Base-by-base conservation (phyloP, 2,888 invertebrate species). In the Helleia helle region DNA sequence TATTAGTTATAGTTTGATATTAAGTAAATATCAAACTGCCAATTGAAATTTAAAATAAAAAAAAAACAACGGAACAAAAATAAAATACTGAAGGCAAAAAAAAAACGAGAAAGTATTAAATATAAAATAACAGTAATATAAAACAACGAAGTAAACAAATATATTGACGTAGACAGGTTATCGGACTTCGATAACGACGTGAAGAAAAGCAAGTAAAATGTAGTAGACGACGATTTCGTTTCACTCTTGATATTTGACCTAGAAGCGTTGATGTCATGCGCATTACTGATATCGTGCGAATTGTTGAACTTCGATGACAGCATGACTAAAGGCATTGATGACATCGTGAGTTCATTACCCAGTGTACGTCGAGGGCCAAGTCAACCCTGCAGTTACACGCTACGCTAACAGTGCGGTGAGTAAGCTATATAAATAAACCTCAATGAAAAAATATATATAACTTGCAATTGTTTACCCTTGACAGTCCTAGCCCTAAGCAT, bases 91-190 rank as follows among this genome's bases (percentile, higher is more conserved):
- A n/a, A n/a, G n/a, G n/a, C n/a, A n/a, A n/a, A n/a, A n/a, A n/a
- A n/a, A n/a, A n/a, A n/a, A n/a, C n/a, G n/a, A n/a, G n/a, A n/a
- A n/a, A n/a, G n/a, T n/a, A n/a, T n/a, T n/a, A n/a, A n/a, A n/a
- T n/a, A n/a, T n/a, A n/a, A 6, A 18, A 22, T 9, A 7, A 34
- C 17, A 37, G 13, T 11, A 41, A 42, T 37, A 31, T 27, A 39
- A 22, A 38, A 39, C 46, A n/a, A n/a, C 56, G 51, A 49, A 46
- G 58, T 51, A 52, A 57, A 52, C 55, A 62, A 63, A 71, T 68
- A 44, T 50, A 60, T 56, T 71, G 71, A 71, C 71, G 71, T 63
- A 58, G 54, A 46, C 49, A 42, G 53, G 44, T 53, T 58, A 58
- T 57, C 52, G 31, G 12, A 13, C 12, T 4, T 14, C 17, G 65